Base-by-base conservation (phyloP, 1,140 invertebrate genomes). In the Cephus cinctus region DNA sequence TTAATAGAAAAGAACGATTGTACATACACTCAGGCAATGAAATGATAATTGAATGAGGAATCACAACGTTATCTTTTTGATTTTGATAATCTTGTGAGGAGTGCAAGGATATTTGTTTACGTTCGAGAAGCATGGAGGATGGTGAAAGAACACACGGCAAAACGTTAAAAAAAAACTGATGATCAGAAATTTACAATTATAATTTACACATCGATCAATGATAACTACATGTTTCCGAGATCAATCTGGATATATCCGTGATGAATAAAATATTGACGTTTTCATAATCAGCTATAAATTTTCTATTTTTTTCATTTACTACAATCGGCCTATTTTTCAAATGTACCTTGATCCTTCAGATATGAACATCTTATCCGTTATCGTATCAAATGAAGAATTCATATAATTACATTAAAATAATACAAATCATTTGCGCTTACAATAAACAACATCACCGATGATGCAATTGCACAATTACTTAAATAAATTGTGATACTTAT, bases 111-210 rank as follows among this genome's bases (percentile, higher is more conserved):
- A 21, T 3, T 35, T 18, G 43, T 41, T 30, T 21, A 32, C 18
- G 11, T 27, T 51, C 20, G 38, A 44, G 48, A 58, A 14, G 43
- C 46, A 52, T 62, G 66, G 61, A 72, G 69, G 66, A 67, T 71
- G 65, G 68, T 50, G 62, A 65, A 72, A 68, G 62, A 66, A 61
- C 15, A 52, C 59, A 52, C 50, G 60, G 50, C 54, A 43, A 43
- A 30, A 22, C 23, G 11, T 42, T 42, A 12, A 30, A 42, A 43
- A 31, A n/a, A 43, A 30, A 30, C 31, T 43, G 19, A 22, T 31
- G 23, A 23, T 43, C 15, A 43, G 18, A 18, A 40, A 34, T 52
- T 30, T 44, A 43, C 22, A 45, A 50, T 47, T 41, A 50, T 43
- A 38, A 50, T 58, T 58, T 53, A 56, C 31, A 40, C 39, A 27